Conservation (phyloP, 2,797 vertebrate species). For the Spheniscus humboldti region DNA sequence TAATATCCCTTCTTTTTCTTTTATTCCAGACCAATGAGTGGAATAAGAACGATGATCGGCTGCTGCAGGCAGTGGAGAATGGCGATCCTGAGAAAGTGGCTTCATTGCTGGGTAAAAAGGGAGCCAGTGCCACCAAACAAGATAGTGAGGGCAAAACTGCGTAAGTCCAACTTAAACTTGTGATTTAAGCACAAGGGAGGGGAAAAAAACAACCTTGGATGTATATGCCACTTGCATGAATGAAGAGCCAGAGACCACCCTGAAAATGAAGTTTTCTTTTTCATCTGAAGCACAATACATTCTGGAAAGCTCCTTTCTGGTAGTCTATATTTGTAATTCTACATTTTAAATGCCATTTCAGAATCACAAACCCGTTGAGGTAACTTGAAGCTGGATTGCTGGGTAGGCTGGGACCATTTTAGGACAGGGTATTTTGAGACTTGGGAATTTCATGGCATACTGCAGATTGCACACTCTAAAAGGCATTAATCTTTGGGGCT, state of each 20-base stretch:
- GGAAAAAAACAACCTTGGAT: neutral
- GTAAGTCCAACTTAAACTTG: constrained; percentile 76
- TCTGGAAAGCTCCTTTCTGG: neutral
- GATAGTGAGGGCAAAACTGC: constrained; percentile 93
- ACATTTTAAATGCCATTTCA: neutral
- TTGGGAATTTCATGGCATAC: neutral
- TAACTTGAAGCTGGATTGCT: neutral
- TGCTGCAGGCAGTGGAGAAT: constrained; percentile 94
- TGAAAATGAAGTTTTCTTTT: neutral
- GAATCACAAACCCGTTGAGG: neutral
- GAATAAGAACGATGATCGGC: constrained; percentile 96
- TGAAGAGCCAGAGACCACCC: neutral
- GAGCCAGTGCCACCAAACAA: constrained; percentile 88
- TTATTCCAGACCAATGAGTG: constrained; percentile 87
- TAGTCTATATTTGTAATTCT: neutral
- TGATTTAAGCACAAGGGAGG: neutral
- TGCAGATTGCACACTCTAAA: neutral
- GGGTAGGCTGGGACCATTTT: neutral
- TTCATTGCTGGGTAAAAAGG: constrained; percentile 92
- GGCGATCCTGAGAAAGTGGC: constrained; percentile 92
- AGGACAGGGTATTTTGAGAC: neutral
- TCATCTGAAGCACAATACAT: neutral
- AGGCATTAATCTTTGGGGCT: neutral
- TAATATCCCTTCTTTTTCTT: neutral
- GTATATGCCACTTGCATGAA: rapidly evolving